These are phyloP conservation scores for Sinosuthora webbiana DNA, from an alignment of 2,113 vertebrate species.

Conservation along the genomic window DNA sequence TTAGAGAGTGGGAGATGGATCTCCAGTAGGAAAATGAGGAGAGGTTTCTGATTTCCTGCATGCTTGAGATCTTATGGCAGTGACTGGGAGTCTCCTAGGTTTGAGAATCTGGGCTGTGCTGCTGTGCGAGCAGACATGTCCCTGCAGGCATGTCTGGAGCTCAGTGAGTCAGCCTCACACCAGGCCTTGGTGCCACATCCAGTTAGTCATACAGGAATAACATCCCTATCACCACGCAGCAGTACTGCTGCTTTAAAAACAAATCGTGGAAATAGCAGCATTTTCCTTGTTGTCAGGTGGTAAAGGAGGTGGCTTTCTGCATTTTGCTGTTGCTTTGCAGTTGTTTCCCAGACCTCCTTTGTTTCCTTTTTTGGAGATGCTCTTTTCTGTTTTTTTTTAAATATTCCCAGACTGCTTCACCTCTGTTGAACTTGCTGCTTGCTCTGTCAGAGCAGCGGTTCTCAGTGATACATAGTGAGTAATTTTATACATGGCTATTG, in stretches of 20 bases:
- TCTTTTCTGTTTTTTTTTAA: neutral
- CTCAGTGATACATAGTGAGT: neutral
- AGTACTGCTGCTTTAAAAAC: neutral
- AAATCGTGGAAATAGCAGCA: neutral
- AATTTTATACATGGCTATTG: neutral
- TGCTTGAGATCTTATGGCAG: neutral
- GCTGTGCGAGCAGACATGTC: neutral
- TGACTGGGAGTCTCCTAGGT: neutral
- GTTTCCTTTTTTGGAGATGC: slow-evolving; percentile 20
- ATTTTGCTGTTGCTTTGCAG: neutral
- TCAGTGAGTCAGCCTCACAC: slow-evolving; percentile 20
- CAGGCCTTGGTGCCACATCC: neutral
- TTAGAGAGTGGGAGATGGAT: neutral
- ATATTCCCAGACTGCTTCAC: neutral
- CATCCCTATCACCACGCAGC: neutral
- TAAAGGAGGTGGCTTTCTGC: neutral
- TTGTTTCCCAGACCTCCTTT: neutral
- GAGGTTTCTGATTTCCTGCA: neutral
- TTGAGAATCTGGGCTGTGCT: neutral
- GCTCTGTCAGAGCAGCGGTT: neutral
- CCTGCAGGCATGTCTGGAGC: slow-evolving; percentile 16
- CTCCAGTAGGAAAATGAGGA: neutral
- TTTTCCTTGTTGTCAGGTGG: neutral
- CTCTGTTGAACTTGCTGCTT: neutral
- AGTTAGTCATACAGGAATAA: neutral